Evolutionary conservation across 2,113 vertebrate genomes (phyloP), one percentile per base, ranked within the genome.

Genomic region (Sprattus sprattus): DNA sequence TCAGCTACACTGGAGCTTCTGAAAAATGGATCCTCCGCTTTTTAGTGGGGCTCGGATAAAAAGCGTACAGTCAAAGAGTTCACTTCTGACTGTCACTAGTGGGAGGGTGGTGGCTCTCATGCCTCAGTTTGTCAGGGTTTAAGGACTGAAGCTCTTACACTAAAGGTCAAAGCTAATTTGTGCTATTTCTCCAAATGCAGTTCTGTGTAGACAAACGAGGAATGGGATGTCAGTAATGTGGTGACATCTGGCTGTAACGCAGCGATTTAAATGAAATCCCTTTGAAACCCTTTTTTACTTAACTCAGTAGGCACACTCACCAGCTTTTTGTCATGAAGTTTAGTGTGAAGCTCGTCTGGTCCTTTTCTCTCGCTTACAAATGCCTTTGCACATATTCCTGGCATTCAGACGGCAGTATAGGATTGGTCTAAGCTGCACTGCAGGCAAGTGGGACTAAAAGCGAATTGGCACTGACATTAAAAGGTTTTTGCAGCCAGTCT

Each of bases 1-100:
- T 32, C 28, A 86, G 75, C 82, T 71, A 81, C 52, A 54, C 44
- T 57, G 39, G 84, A 75, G 81, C 82, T 83, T 49, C 45, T 57
- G 18, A 82, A 85, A 86, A 84, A 47, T 22, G 86, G 82, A 85
- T 89, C 52, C 32, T 85, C 83, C 45, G 75, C 50, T 85, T 87
- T 80, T 83, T 64, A 32, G 60, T 45, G 6, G 60, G 60, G 60
- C 60, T 67, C 28, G 60, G 25, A 4, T 67, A 25, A 25, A 25
- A 67, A 67, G n/a, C 25, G 60, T 67, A 25, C 60, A 28, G 60
- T 3, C 11, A 67, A 25, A 28, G 60, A 28, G 54, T 15, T 54
- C 16, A 15, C 57, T 64, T 64, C 57, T 64, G 57, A 64, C 57
- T 18, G 50, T 54, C 50, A 8, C 57, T 1, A 64, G 20, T n/a